Evolutionary conservation across 2,888 invertebrate species (phyloP).

Genomic region (Hyles lineata): DNA sequence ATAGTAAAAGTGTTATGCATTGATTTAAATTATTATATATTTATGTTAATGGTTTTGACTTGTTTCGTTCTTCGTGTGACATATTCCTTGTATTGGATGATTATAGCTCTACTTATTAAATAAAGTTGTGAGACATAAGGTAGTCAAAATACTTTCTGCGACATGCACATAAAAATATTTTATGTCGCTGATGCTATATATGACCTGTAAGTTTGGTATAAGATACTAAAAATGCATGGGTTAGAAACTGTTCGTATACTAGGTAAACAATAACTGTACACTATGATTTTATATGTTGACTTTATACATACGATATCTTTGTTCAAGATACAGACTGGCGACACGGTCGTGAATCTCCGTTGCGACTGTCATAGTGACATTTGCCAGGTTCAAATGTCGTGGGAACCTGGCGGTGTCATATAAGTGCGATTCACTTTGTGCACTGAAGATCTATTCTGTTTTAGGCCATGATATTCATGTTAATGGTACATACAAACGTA

Average conservation of each 20-base stretch:
- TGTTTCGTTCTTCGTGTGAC: too few relatives aligned
- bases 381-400: conserved; percentile 63
- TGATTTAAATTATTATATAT: too few relatives aligned
- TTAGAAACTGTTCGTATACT: background rate
- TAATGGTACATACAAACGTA: background rate
- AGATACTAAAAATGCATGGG: too few relatives aligned
- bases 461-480: background rate
- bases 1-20: too few relatives aligned
- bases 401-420: conserved; percentile 42
- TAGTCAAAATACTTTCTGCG: too few relatives aligned
- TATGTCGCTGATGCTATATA: too few relatives aligned
- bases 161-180: too few relatives aligned
- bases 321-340: background rate
- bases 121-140: too few relatives aligned
- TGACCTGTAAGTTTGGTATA: too few relatives aligned
- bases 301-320: background rate
- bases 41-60: too few relatives aligned
- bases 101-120: too few relatives aligned
- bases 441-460: background rate
- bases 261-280: background rate
- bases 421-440: background rate
- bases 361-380: conserved; percentile 47
- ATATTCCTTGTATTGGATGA: too few relatives aligned
- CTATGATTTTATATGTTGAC: background rate
- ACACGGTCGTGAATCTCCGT: conserved; percentile 16